Percentiles rank a stretch among this genome's conserved stretches.
phyloP scores from a whole-genome alignment of 2,888 invertebrate genomes.

The Ectemnius cavifrons region DNA sequence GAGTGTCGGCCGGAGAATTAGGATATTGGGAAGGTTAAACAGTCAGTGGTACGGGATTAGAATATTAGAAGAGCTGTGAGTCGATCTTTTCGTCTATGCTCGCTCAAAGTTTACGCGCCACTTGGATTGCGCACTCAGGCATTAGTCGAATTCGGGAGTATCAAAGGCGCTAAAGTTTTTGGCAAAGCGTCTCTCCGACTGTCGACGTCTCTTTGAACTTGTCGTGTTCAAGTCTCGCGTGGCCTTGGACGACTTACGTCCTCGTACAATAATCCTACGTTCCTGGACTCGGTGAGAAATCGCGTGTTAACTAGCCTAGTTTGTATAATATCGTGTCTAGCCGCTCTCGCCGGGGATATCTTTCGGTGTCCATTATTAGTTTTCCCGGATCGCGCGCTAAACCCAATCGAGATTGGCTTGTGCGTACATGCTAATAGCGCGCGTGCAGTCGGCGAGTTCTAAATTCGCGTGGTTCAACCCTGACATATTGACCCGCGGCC shows the following conservation, averaged over 20 bases:
- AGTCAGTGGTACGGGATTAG: conserved; percentile 19
- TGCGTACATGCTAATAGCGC: conserved; percentile 24
- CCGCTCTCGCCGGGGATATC: too few species aligned
- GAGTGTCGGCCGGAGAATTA: background rate
- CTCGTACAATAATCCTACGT: too few species aligned
- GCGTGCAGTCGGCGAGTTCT: conserved; percentile 48
- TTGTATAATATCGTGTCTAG: too few species aligned
- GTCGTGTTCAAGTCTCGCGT: background rate
- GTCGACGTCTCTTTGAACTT: conserved; percentile 41
- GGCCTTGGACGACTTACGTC: background rate
- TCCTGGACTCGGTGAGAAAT: too few species aligned
- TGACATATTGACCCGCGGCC: conserved; percentile 67
- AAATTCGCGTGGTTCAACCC: conserved; percentile 63
- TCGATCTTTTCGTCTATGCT: background rate
- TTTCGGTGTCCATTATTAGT: background rate
- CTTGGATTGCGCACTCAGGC: conserved; percentile 31
- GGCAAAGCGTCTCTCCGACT: conserved; percentile 19
- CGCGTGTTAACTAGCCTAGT: too few species aligned
- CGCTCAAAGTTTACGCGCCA: conserved; percentile 24
- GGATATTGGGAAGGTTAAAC: conserved; percentile 19
- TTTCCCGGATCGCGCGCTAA: conserved; percentile 7
- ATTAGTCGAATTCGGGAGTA: conserved; percentile 23
- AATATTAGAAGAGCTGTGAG: background rate
- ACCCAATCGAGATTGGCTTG: conserved; percentile 30
- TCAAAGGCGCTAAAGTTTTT: conserved; percentile 40